phyloP scores from a whole-genome alignment of 2,888 invertebrate genomes.

The Strigamia maritima region DNA sequence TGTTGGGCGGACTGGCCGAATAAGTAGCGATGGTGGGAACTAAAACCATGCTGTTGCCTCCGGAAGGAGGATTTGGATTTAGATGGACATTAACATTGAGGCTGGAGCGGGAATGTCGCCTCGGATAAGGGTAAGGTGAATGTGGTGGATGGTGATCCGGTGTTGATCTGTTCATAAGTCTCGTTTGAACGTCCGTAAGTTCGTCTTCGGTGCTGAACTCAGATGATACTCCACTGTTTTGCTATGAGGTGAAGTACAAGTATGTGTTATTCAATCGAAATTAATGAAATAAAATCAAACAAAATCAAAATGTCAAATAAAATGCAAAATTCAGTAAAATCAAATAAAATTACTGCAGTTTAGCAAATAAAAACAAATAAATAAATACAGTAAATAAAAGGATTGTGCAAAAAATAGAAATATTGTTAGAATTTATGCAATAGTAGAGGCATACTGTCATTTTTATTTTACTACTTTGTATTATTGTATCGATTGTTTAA shows the following conservation, averaged over 20 bases:
- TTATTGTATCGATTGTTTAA: no score
- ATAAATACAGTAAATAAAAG: no score
- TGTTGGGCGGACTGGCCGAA: conserved; percentile 35
- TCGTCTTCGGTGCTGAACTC: conserved; percentile 51
- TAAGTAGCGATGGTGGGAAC: conserved; percentile 39
- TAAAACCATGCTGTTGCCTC: conserved; percentile 27
- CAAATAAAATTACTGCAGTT: no score
- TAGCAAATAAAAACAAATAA: no score
- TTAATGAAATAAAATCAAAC: not conserved
- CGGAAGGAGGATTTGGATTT: conserved; percentile 35
- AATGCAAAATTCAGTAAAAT: no score
- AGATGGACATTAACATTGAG: conserved; percentile 38
- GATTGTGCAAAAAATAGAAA: no score
- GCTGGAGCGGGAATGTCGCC: conserved; percentile 35
- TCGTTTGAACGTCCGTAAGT: conserved; percentile 54
- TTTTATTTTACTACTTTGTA: no score
- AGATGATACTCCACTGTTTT: conserved; percentile 40
- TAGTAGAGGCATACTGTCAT: no score
- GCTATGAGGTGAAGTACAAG: conserved; percentile 4
- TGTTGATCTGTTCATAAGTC: conserved; percentile 43
- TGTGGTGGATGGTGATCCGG: conserved; percentile 22
- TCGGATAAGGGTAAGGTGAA: conserved; percentile 2
- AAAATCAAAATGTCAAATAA: not conserved
- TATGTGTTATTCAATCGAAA: not conserved
- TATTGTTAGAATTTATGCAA: no score